Base-by-base conservation (phyloP, 2,888 invertebrate species). In the Scaptodrosophila latifasciaeformis region DNA sequence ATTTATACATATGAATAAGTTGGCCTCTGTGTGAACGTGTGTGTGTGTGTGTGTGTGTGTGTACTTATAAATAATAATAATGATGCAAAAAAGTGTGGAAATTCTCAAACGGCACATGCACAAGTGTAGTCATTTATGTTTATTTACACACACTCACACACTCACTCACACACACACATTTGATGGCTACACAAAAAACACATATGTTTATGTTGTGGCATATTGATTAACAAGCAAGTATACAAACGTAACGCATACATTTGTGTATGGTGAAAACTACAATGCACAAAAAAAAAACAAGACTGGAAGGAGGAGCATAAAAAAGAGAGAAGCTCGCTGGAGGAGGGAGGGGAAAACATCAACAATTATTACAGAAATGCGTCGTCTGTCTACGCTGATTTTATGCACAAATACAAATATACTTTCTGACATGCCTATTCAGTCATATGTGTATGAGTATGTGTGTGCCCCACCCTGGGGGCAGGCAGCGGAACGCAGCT, bases 181-280 rank as follows among this genome's bases (percentile, higher is more conserved):
- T 7, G 2, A 10, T 10, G n/a, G 3, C n/a, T 6, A 31, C 43
- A 51, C 21, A 46, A n/a, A n/a, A 31, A 6, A 43, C 27, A 13
- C 59, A 51, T 48, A 50, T 27, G 5, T 18, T 15, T 31, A 48
- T 42, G 12, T 27, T 29, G 49, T 56, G 54, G 59, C 55, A 55
- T 71, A 78, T 72, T 72, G 76, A 78, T 72, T 71, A 71, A 72
- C 66, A 71, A 63, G 76, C 71, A 75, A 70, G 63, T 72, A 76
- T 76, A 75, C 72, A 78, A 72, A 53, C 76, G 24, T 7, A 3
- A 24, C 24, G 4, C 24, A 3, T 7, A 7, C 24, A 24, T 24
- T 7, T 24, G 24, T 5, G 4, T 7, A 3, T 3, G 24, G 24
- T 7, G 7, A 24, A 24, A 24, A 24, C 24, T 24, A 24, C 24